Base-by-base conservation (phyloP, 2,797 vertebrate species). In the Notamacropus eugenii region DNA sequence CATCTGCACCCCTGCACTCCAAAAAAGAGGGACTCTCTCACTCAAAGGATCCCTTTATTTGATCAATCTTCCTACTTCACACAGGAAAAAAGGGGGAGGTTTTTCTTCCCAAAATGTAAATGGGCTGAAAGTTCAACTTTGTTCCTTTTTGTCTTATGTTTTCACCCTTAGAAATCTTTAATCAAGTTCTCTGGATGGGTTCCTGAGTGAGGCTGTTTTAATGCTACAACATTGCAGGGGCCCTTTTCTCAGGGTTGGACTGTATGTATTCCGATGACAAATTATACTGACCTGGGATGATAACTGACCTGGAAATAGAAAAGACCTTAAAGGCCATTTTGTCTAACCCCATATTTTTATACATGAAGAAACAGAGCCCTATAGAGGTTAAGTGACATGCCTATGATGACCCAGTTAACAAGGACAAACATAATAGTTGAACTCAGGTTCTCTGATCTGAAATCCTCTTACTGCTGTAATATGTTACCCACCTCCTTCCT, bases 111-210 rank as follows among this genome's bases (percentile, higher is more conserved):
- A 34, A 54, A 91, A 91, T 54, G 13, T 54, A 54, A 14, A 55
- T 31, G 9, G 90, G 19, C 62, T 90, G n/a, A 1, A 91, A 13
- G 31, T 90, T 90, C 95, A 92, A 74, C 56, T 95, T 97, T 52
- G 93, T 34, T 91, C 24, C 40, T 56, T 52, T 90, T 95, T 94
- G 93, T 94, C 55, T 95, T 91, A 54, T 34, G 24, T 91, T 95
- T 54, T 56, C 54, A 91, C 67, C 52, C 94, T 94, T 87, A 90
- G 90, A 95, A 92, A 92, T 95, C 96, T 90, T 90, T 91, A 57
- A 94, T 95, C 90, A 90, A 90, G 55, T 95, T 94, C 54, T 92
- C 94, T 94, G 95, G 57, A 96, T 92, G 54, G 54, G 50, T 87
- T 87, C 74, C 55, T 54, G 8, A 34, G 1, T 92, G 55, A 50